These are phyloP conservation scores for Nixonia krombeini DNA, from an alignment of 1,140 invertebrate genomes.

Conservation along the genomic window DNA sequence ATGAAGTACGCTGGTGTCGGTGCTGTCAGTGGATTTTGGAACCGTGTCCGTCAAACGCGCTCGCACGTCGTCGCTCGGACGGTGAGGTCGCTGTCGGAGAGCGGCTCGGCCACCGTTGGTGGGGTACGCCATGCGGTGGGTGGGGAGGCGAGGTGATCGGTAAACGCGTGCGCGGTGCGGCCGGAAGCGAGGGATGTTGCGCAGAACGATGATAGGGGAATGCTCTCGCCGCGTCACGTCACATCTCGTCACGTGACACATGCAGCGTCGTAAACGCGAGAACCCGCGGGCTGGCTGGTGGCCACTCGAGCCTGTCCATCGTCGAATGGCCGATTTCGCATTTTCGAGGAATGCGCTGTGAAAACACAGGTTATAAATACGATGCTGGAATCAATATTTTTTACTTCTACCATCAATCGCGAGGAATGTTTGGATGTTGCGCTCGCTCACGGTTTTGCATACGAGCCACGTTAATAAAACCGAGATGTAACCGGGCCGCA, in stretches of 20 bases:
- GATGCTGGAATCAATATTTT: too few species aligned
- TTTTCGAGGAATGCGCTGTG: slow-evolving; percentile 11
- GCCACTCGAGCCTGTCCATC: background rate
- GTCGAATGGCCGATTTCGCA: slow-evolving; percentile 15
- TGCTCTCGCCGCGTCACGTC: slow-evolving; percentile 27
- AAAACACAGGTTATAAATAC: slow-evolving; percentile 2
- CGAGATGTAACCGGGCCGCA: too few species aligned
- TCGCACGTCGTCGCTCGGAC: background rate
- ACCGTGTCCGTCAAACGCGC: too few species aligned
- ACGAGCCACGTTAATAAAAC: too few species aligned
- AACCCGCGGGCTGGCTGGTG: too few species aligned
- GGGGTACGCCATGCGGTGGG: too few species aligned
- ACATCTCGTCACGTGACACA: slow-evolving; percentile 45
- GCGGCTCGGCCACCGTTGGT: too few species aligned
- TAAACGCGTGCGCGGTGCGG: slow-evolving; percentile 53
- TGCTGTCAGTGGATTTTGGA: too few species aligned
- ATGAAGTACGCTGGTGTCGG: background rate
- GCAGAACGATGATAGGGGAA: slow-evolving; percentile 6
- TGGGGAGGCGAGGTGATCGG: slow-evolving; percentile 51
- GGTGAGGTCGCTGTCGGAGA: too few species aligned
- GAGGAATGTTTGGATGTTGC: too few species aligned
- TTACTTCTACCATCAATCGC: too few species aligned
- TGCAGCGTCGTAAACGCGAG: slow-evolving; percentile 24
- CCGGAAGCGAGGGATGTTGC: slow-evolving; percentile 36
- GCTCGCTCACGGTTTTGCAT: too few species aligned